Base-by-base conservation (phyloP, 2,888 invertebrate species). In the Lycaena phlaeas region DNA sequence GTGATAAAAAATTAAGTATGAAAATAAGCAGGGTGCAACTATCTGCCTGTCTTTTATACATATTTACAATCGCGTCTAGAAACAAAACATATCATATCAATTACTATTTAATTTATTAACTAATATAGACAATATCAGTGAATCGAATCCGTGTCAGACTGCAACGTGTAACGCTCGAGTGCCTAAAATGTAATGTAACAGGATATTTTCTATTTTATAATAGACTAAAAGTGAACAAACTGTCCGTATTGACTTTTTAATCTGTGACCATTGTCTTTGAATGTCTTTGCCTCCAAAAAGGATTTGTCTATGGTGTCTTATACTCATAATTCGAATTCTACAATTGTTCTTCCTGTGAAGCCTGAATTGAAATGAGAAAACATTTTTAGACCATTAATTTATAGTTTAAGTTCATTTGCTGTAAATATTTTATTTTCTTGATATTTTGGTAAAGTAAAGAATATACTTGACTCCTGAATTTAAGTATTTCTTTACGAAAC, bases 31-130 rank as follows among this genome's bases (percentile, higher is more conserved):
- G 66, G 64, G 68, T 68, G 59, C 43, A 51, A 58, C 48, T 51
- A 50, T 60, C 63, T 61, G 63, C 60, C 63, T 68, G 53, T 46
- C 42, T 59, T 66, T 63, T 62, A 50, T 56, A 59, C 52, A 59
- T 53, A 44, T 49, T 56, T 59, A 54, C 46, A 53, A 42, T 36
- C 37, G 55, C 55, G 48, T 54, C 54, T 58, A 44, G 51, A 57
- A 63, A 59, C 50, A 46, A 61, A 52, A 73, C 73, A 74, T 74
- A 74, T 74, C 74, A 72, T 56, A 61, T 59, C 49, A 47, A 45
- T 59, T 57, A 49, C 55, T 45, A 44, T 38, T 42, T 46, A 45
- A 50, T 46, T 52, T 43, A 48, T 34, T 34, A 45, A 44, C 41
- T 47, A 54, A 50, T 40, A 38, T 49, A 51, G 52, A 46, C 48